Base-by-base conservation (phyloP, 2,113 vertebrate genomes). In the Formicarius rufipectus region DNA sequence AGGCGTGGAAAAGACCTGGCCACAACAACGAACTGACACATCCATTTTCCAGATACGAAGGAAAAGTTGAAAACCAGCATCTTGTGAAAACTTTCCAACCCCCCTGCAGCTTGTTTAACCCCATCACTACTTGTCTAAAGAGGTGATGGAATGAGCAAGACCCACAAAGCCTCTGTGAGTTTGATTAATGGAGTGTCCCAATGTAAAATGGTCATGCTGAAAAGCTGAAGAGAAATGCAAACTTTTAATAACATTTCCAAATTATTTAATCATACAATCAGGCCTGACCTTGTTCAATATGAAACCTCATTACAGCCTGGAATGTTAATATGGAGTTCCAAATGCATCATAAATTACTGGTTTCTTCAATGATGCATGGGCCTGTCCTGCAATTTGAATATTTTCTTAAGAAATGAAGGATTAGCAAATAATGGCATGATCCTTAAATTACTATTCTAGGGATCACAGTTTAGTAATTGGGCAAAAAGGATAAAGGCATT, bases 261-360 rank as follows among this genome's bases (percentile, higher is more conserved):
- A 95, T 94, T 80, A 89, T 95, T 95, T 95, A 89, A 95, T 97
- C 93, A 76, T 82, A 95, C 91, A 76, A 94, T 91, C 94, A 94
- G 88, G 94, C 80, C 85, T 91, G 93, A 95, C 95, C 93, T 93
- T 86, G 88, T 95, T 94, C 68, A 14, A 71, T 96, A 90, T 75
- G 91, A 95, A 95, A 95, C 80, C 93, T 96, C 95, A 95, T 97
- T 97, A 92, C 72, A 78, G 93, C 33, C 84, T 89, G 80, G 62
- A 96, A 95, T 92, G 92, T 91, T 96, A 95, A 96, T 95, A 90
- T 13, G 47, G 87, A 86, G 67, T 74, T 94, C 79, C 87, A 87
- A 93, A 96, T 83, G 81, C 96, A 88, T 73, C 86, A 94, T 96
- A 94, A 97, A 97, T 97, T 94, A 96, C 76, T 84, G 89, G 58